These are phyloP conservation scores for Lithophane socia DNA, from an alignment of 2,888 invertebrate species.

Conservation along the genomic window DNA sequence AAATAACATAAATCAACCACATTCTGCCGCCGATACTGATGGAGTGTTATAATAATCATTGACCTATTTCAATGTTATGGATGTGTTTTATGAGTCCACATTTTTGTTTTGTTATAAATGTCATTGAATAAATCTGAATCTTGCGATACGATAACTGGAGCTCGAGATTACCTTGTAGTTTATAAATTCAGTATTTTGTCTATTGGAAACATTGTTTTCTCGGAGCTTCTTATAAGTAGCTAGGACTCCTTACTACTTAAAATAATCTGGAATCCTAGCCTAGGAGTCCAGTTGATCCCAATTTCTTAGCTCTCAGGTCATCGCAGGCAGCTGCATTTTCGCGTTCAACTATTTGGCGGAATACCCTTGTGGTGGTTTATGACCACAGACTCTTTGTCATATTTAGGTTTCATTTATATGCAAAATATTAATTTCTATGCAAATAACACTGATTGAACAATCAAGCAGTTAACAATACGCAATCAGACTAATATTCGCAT, in stretches of 20 bases:
- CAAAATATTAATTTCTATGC: slow-evolving; percentile 13
- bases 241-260: not conserved
- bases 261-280: too few relatives aligned
- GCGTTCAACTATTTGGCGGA: not conserved
- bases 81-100: slow-evolving; percentile 34
- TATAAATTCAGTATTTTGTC: not conserved
- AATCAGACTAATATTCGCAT: slow-evolving; percentile 42
- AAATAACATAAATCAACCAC: slow-evolving; percentile 28
- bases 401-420: not conserved
- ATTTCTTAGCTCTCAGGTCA: not conserved
- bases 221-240: not conserved
- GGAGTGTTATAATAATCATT: slow-evolving; percentile 27
- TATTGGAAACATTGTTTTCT: not conserved
- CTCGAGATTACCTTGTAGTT: not conserved
- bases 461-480: slow-evolving; percentile 22
- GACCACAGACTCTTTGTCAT: not conserved
- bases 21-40: slow-evolving; percentile 10
- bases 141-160: not conserved
- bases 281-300: not conserved
- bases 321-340: not conserved
- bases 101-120: slow-evolving; percentile 28
- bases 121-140: slow-evolving; percentile 11
- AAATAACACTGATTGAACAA: slow-evolving; percentile 31
- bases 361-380: not conserved
- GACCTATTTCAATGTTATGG: slow-evolving; percentile 37